phyloP scores from a whole-genome alignment of 2,797 vertebrate genomes.

The Smutsia temminckii region DNA sequence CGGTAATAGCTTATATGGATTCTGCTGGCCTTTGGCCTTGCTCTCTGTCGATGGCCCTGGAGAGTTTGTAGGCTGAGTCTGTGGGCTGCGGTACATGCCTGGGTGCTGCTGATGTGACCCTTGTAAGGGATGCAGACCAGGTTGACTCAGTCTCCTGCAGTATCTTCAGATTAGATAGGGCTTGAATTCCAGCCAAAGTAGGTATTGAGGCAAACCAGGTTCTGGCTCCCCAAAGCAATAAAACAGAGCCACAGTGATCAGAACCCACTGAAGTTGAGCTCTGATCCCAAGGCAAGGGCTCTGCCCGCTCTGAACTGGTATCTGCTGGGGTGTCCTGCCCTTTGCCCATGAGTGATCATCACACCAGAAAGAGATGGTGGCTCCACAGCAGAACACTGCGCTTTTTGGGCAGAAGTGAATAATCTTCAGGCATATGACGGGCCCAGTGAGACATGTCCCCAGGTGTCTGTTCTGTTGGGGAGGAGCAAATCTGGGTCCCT shows the following conservation, averaged over 20 bases:
- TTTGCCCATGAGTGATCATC: neutral
- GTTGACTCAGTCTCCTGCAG: neutral
- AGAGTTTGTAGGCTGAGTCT: neutral
- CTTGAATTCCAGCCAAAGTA: neutral
- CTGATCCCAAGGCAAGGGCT: neutral
- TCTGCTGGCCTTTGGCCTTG: neutral
- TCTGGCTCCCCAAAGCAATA: neutral
- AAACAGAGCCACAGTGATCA: neutral
- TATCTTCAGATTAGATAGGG: neutral
- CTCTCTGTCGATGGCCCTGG: neutral
- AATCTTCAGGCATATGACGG: neutral
- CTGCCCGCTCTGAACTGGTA: neutral
- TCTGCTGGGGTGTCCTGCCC: neutral
- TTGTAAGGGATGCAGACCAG: neutral
- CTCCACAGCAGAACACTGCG: neutral
- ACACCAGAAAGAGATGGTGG: neutral
- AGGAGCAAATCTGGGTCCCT: neutral
- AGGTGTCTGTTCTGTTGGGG: neutral
- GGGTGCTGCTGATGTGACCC: neutral
- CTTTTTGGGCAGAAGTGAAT: neutral
- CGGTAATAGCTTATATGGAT: neutral
- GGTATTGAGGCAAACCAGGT: neutral
- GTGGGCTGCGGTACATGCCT: too few relatives aligned
- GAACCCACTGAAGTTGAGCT: neutral
- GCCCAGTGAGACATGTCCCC: rapidly evolving